Evolutionary conservation across 2,888 invertebrate genomes (phyloP).

Genomic region (Anthophora plumipes): DNA sequence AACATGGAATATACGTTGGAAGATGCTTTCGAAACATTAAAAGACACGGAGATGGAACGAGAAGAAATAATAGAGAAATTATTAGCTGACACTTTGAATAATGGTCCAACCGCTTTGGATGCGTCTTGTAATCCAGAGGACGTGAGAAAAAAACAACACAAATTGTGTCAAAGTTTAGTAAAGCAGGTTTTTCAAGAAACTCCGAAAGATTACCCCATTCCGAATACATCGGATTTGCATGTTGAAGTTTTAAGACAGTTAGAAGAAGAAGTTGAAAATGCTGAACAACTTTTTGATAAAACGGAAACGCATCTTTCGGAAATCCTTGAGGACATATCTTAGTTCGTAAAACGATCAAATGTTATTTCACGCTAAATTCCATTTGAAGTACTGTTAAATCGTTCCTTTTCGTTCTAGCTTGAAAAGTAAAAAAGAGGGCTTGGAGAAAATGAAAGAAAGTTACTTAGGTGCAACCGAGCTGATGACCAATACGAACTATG

Average conservation of each 20-base stretch:
- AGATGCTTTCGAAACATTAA: slow-evolving; percentile 73
- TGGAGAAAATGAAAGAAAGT: slow-evolving; percentile 75
- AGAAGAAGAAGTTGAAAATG: slow-evolving; percentile 61
- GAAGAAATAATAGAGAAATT: slow-evolving; percentile 70
- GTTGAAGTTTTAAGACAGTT: slow-evolving; percentile 67
- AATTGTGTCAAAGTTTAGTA: slow-evolving; percentile 62
- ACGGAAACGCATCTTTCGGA: slow-evolving; percentile 56
- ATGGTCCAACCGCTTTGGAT: not conserved
- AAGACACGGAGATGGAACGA: slow-evolving; percentile 62
- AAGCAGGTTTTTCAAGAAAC: slow-evolving; percentile 61
- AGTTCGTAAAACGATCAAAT: slow-evolving; percentile 67
- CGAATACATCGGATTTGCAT: slow-evolving; percentile 72
- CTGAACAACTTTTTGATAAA: slow-evolving; percentile 49
- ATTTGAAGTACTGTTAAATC: not conserved
- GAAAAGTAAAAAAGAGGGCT: slow-evolving; percentile 68
- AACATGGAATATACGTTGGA: slow-evolving; percentile 75
- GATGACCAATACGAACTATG: slow-evolving; percentile 60
- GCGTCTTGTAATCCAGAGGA: slow-evolving; percentile 52
- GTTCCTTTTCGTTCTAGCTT: slow-evolving; percentile 65
- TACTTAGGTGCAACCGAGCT: slow-evolving; percentile 62
- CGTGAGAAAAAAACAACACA: slow-evolving; percentile 65
- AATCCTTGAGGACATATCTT: slow-evolving; percentile 68
- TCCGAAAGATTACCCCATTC: slow-evolving; percentile 71
- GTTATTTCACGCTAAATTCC: not conserved
- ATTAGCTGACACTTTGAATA: slow-evolving; percentile 39